Percentiles rank a stretch among this genome's conserved stretches.
Conservation (phyloP, 2,888 invertebrate genomes). For the Volucella inflata region DNA sequence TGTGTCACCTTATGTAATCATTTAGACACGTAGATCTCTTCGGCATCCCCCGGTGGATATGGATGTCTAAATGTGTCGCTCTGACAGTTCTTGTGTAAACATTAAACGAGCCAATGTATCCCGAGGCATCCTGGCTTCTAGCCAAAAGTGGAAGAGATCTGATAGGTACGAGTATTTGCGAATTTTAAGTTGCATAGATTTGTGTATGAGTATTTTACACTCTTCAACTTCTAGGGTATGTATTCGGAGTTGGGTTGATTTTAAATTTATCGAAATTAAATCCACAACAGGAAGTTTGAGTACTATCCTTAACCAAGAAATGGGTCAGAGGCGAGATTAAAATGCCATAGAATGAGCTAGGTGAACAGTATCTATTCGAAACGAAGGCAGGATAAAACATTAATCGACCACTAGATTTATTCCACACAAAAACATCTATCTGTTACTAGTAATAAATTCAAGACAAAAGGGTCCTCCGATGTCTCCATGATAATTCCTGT, state of each 20-base stretch:
- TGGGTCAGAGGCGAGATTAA: slow-evolving; percentile 6
- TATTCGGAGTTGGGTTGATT: background rate
- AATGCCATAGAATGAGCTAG: slow-evolving; percentile 16
- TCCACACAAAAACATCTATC: background rate
- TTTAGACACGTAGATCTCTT: background rate
- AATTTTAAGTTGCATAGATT: slow-evolving; percentile 5
- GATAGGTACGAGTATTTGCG: slow-evolving; percentile 23
- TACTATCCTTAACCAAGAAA: background rate
- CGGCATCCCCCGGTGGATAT: background rate
- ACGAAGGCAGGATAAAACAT: slow-evolving; percentile 18
- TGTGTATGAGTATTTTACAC: slow-evolving; percentile 1
- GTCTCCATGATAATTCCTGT: background rate
- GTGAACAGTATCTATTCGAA: background rate
- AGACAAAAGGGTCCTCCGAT: background rate
- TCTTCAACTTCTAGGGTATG: slow-evolving; percentile 8
- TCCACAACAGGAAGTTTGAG: too few species aligned
- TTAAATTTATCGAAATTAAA: background rate
- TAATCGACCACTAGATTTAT: background rate
- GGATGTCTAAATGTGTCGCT: background rate
- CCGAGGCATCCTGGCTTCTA: slow-evolving; percentile 41
- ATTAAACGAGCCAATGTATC: slow-evolving; percentile 39
- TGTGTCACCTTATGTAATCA: slow-evolving; percentile 14
- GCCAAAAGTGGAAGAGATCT: slow-evolving; percentile 39
- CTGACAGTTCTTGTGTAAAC: slow-evolving; percentile 16
- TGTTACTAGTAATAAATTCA: slow-evolving; percentile 15